Evolutionary conservation across 2,888 invertebrate genomes (phyloP).

Genomic region (Cinara cedri): DNA sequence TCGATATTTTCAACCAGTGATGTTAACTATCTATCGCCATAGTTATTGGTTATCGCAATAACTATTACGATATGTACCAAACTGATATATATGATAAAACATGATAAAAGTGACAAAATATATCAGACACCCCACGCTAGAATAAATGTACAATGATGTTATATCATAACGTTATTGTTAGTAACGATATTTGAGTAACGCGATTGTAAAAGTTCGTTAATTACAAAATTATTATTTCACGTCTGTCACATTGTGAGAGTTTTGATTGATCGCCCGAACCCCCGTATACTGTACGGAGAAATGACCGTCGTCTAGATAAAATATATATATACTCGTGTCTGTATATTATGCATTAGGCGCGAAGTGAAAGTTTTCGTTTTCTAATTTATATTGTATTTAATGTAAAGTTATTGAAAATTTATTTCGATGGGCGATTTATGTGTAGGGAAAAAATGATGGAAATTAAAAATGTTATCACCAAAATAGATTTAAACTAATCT

Average conservation of each 20-base stretch:
- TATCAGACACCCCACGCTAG: background rate
- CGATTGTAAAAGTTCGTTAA: conserved; percentile 30
- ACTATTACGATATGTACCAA: too few relatives aligned
- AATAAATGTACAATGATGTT: conserved; percentile 17
- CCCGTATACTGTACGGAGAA: conserved; percentile 12
- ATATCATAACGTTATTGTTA: background rate
- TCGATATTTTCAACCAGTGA: too few relatives aligned
- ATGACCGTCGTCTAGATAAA: conserved; percentile 11
- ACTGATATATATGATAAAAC: too few relatives aligned
- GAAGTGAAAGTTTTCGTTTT: conserved; percentile 54
- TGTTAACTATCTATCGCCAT: too few relatives aligned
- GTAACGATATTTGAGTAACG: background rate
- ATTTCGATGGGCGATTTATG: background rate
- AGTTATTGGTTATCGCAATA: too few relatives aligned
- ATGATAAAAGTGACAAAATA: too few relatives aligned
- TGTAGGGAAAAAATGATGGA: too few relatives aligned
- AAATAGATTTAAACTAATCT: too few relatives aligned
- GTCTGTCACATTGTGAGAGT: conserved; percentile 35
- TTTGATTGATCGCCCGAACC: conserved; percentile 48
- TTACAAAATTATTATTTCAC: conserved; percentile 39
- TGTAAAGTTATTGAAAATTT: conserved; percentile 30
- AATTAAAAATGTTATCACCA: too few relatives aligned
- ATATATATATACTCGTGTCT: conserved; percentile 5
- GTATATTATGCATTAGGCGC: conserved; percentile 42
- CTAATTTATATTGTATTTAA: conserved; percentile 48